Percentiles rank a stretch among this genome's conserved stretches.
Evolutionary conservation across 2,888 invertebrate genomes (phyloP).

Genomic region (Crioceris asparagi): DNA sequence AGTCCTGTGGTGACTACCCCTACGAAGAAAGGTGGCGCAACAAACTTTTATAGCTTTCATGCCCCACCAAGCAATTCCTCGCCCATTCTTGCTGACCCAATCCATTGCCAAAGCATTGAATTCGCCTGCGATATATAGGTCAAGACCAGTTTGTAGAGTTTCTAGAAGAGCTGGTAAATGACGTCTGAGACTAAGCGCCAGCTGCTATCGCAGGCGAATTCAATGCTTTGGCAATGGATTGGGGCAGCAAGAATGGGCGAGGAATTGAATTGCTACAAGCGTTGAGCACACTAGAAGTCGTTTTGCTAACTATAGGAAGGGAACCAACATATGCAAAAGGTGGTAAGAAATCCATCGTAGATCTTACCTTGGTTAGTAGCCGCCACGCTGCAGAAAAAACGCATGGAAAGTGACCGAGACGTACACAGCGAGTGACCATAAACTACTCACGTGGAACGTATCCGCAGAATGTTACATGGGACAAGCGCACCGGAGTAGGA

Average conservation of each 20-base stretch:
- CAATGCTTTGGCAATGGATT: constrained; percentile 14
- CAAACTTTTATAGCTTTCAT: background rate
- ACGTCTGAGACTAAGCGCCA: background rate
- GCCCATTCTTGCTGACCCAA: constrained; percentile 16
- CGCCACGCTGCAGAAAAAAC: too few relatives aligned
- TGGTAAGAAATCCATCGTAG: too few relatives aligned
- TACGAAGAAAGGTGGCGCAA: too few relatives aligned
- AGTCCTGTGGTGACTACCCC: too few relatives aligned
- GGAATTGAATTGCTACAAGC: constrained; percentile 12
- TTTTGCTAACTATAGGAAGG: constrained; percentile 6
- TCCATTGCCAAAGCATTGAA: constrained; percentile 13
- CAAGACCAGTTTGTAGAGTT: background rate
- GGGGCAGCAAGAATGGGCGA: constrained; percentile 16
- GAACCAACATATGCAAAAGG: constrained; percentile 13
- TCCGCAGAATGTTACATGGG: too few relatives aligned
- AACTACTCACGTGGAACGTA: too few relatives aligned
- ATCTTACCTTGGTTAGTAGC: too few relatives aligned
- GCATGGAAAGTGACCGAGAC: too few relatives aligned
- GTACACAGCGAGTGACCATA: too few relatives aligned
- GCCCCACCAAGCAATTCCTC: constrained; percentile 9
- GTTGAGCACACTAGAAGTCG: constrained; percentile 11
- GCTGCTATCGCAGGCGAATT: constrained; percentile 16
- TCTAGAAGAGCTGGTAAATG: background rate
- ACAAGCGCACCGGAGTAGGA: too few relatives aligned
- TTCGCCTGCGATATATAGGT: constrained; percentile 14